phyloP scores from a whole-genome alignment of 2,888 invertebrate genomes.

The Pterobdella sp. region DNA sequence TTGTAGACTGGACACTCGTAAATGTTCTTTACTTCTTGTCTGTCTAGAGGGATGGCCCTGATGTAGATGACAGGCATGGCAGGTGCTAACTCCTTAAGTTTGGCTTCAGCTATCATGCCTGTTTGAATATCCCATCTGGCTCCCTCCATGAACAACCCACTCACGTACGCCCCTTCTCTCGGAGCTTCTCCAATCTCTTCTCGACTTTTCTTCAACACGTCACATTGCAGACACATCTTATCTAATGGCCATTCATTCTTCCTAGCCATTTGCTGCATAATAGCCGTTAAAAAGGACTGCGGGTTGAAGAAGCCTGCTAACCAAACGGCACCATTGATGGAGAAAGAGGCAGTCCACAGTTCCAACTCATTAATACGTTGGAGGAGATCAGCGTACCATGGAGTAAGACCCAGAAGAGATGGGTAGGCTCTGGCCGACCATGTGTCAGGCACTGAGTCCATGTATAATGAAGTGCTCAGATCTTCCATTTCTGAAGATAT shows the following conservation, averaged over 20 bases:
- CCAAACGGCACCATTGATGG: slow-evolving; percentile 81
- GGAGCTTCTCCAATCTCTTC: slow-evolving; percentile 76
- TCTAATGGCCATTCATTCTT: slow-evolving; percentile 85
- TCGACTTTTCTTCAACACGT: slow-evolving; percentile 89
- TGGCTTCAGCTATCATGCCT: slow-evolving; percentile 82
- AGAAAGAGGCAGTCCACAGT: slow-evolving; percentile 86
- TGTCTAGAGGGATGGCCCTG: slow-evolving; percentile 70
- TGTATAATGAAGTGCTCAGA: slow-evolving; percentile 77
- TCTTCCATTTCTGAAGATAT: slow-evolving; percentile 94
- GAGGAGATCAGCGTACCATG: slow-evolving; percentile 87
- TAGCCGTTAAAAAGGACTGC: slow-evolving; percentile 87
- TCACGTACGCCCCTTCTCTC: slow-evolving; percentile 83
- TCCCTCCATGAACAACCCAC: slow-evolving; percentile 85
- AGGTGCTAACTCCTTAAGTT: slow-evolving; percentile 83
- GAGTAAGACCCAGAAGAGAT: slow-evolving; percentile 73
- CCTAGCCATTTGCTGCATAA: slow-evolving; percentile 93
- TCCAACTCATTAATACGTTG: slow-evolving; percentile 68
- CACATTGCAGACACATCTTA: slow-evolving; percentile 92
- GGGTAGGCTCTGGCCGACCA: slow-evolving; percentile 87
- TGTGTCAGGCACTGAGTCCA: slow-evolving; percentile 75
- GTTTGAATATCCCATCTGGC: slow-evolving; percentile 86
- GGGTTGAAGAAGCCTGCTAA: slow-evolving; percentile 94
- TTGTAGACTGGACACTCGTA: slow-evolving; percentile 95
- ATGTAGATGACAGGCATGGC: slow-evolving; percentile 89
- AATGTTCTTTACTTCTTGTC: slow-evolving; percentile 82